Base-by-base conservation (phyloP, 2,113 vertebrate species). In the Mormyrus lacerda region DNA sequence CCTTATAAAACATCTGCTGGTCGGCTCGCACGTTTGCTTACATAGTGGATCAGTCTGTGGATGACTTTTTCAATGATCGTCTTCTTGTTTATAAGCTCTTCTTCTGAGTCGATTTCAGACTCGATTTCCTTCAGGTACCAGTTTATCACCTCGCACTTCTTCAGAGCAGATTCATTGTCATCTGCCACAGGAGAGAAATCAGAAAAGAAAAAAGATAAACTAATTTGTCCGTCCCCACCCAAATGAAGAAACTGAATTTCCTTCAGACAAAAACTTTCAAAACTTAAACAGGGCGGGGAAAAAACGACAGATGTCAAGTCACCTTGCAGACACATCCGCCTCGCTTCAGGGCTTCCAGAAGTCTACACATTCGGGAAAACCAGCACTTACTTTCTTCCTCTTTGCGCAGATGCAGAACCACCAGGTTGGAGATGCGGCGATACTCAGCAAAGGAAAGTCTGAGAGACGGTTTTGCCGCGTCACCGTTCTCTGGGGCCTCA, bases 101-200 rank as follows among this genome's bases (percentile, higher is more conserved):
- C 96, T 95, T 99, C 98, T 2, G 98, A 98, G 90, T 99, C 98
- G 4, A 99, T 99, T 95, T 99, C 98, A 0, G 97, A 97, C 94
- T 99, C 98, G 0, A 99, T 97, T 95, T 99, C 98, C 91, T 99
- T 99, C 92, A 99, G 95, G 90, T 99, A 99, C 98, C 98, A 99
- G 93, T 99, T 99, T 91, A 99, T 95, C 88, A 99, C 97, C 1
- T 97, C 97, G 2, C 95, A 98, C 89, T 95, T 99, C 94, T 96
- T 98, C 92, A 99, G 95, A 5, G 96, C 94, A 2, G 94, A 95
- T 91, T 99, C 98, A 0, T 99, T 97, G 44, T 99, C 97, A 89
- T 96, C 98, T 99, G 92, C 2, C 91, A 17, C 45, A 9, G 27
- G 50, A 39, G 42, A 76, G 42, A 35, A 39, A 44, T 61, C 44